Conservation (phyloP, 1,140 invertebrate genomes). For the Popillia japonica region DNA sequence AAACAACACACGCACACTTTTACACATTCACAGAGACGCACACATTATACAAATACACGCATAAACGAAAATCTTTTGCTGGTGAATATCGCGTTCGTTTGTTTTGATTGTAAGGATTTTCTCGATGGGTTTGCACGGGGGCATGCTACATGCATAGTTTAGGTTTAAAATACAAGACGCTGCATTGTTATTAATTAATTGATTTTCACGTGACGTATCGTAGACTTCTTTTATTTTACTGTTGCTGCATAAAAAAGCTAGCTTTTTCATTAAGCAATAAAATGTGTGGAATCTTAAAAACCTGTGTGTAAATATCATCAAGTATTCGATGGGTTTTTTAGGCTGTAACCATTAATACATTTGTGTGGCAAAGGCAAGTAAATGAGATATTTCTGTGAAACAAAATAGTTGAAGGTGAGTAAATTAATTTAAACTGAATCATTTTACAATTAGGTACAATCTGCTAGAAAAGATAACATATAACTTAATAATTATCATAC, state of each 20-base stretch:
- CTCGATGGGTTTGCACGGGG: neutral
- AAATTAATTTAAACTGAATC: neutral
- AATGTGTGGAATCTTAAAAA: neutral
- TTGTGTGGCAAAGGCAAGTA: neutral
- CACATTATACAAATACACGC: slow-evolving; percentile 16
- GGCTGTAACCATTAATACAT: neutral
- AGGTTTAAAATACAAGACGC: neutral
- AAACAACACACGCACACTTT: neutral
- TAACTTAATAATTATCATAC: too few relatives aligned
- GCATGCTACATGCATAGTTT: neutral
- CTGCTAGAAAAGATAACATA: too few relatives aligned
- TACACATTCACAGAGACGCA: neutral
- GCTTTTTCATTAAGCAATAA: neutral
- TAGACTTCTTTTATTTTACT: neutral
- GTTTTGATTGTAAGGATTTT: slow-evolving; percentile 31
- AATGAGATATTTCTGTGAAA: neutral
- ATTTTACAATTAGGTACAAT: neutral
- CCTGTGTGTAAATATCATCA: neutral
- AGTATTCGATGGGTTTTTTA: neutral
- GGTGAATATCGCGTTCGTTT: slow-evolving; percentile 10
- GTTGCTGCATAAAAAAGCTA: neutral
- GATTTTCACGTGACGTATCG: neutral
- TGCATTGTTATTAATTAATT: neutral
- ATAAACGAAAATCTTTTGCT: slow-evolving; percentile 24
- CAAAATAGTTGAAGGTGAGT: neutral